Evolutionary conservation across 1,140 invertebrate genomes (phyloP).

Genomic region (Oscheius sp.): DNA sequence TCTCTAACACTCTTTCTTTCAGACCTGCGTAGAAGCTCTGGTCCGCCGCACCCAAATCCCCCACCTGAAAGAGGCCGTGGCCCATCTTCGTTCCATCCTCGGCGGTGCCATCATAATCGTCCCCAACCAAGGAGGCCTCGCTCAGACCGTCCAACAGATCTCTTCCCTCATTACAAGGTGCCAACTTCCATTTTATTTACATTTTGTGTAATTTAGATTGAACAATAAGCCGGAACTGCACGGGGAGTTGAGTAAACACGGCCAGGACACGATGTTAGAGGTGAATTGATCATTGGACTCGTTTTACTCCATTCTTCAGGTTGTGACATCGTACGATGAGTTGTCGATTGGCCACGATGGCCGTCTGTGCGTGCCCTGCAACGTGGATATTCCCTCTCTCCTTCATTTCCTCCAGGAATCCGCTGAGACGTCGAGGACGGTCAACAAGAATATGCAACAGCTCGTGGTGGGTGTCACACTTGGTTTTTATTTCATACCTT

Average conservation of each 20-base stretch:
- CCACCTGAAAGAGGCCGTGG: constrained; percentile 17
- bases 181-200: constrained; percentile 7
- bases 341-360: constrained; percentile 30
- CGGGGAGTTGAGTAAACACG: not conserved
- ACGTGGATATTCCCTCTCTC: constrained; percentile 35
- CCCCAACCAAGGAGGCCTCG: constrained; percentile 26
- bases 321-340: constrained; percentile 40
- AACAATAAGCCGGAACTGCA: not conserved
- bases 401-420: constrained; percentile 19
- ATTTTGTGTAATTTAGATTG: constrained; percentile 4
- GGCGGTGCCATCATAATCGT: constrained; percentile 15
- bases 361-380: constrained; percentile 32
- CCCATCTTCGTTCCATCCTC: constrained; percentile 8
- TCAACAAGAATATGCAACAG: constrained; percentile 25
- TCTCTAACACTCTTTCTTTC: not conserved
- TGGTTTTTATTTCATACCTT: not conserved
- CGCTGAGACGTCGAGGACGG: constrained; percentile 12
- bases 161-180: constrained; percentile 19
- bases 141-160: constrained; percentile 27
- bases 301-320: constrained; percentile 15
- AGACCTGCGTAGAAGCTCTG: constrained; percentile 9
- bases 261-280: constrained; percentile 30
- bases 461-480: not conserved
- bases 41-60: constrained; percentile 25
- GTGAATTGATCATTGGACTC: not conserved